These are phyloP conservation scores for Microctenopoma lineatum DNA, from an alignment of 2,797 vertebrate species.

Conservation along the genomic window DNA sequence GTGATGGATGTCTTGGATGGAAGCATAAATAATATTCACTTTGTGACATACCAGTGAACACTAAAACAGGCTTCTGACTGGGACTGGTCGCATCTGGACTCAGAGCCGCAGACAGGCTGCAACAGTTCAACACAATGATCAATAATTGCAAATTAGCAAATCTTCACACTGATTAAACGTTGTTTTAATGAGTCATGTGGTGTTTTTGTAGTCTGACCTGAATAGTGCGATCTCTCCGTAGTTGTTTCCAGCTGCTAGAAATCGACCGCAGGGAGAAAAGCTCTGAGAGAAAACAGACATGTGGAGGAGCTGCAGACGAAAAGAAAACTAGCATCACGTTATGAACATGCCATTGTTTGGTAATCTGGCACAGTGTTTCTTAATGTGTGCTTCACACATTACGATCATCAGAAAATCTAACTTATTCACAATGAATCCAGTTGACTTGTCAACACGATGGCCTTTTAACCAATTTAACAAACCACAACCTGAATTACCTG, in stretches of 20 bases:
- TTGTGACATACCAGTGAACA: conserved; percentile 83
- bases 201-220: conserved; percentile 79
- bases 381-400: neutral
- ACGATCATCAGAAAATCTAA: neutral
- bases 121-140: neutral
- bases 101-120: conserved; percentile 88
- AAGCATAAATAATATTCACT: too few relatives aligned
- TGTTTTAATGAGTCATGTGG: neutral
- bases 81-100: conserved; percentile 86
- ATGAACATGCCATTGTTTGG: neutral
- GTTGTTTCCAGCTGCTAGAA: conserved; percentile 90
- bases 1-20: too few relatives aligned
- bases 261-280: conserved; percentile 90
- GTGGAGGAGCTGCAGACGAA: conserved; percentile 83
- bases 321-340: neutral
- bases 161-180: neutral
- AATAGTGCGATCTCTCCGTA: conserved; percentile 91
- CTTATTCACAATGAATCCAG: too few relatives aligned
- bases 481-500: neutral
- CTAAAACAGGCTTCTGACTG: conserved; percentile 86
- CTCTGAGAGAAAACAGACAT: conserved; percentile 92
- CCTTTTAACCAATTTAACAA: too few relatives aligned
- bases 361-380: neutral
- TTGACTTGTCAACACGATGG: too few relatives aligned
- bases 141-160: neutral